phyloP scores from a whole-genome alignment of 2,888 invertebrate genomes.

The Eudemis profundana region DNA sequence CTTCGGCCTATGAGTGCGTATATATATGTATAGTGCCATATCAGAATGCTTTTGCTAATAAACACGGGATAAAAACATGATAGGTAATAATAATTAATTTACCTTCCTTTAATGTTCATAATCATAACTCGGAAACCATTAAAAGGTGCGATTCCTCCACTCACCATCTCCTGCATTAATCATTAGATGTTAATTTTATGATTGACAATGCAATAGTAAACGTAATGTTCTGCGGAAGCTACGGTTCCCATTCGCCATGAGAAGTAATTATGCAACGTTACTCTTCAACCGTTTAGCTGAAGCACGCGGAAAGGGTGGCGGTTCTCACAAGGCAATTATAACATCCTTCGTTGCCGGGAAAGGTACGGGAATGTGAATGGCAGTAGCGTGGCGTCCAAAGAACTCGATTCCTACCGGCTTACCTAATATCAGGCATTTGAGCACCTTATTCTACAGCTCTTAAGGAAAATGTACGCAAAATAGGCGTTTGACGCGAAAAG shows the following conservation, averaged over 20 bases:
- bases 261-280: conserved; percentile 26
- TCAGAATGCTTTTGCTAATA: background rate
- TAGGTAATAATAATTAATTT: background rate
- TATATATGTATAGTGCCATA: too few relatives aligned
- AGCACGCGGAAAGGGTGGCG: conserved; percentile 26
- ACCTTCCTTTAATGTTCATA: background rate
- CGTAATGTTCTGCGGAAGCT: conserved; percentile 22
- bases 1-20: too few relatives aligned
- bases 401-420: too few relatives aligned
- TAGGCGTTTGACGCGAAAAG: too few relatives aligned
- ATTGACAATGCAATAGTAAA: conserved; percentile 21
- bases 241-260: conserved; percentile 1
- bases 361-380: background rate
- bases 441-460: too few relatives aligned
- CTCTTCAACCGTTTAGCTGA: conserved; percentile 11
- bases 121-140: conserved; percentile 18
- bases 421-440: too few relatives aligned
- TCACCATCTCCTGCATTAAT: conserved; percentile 28
- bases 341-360: conserved; percentile 3
- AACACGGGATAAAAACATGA: background rate
- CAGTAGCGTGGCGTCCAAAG: too few relatives aligned
- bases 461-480: too few relatives aligned
- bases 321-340: conserved; percentile 26
- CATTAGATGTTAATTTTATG: conserved; percentile 33
- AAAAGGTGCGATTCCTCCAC: conserved; percentile 10